phyloP scores from a whole-genome alignment of 2,797 vertebrate genomes.

The Heliangelus exortis region DNA sequence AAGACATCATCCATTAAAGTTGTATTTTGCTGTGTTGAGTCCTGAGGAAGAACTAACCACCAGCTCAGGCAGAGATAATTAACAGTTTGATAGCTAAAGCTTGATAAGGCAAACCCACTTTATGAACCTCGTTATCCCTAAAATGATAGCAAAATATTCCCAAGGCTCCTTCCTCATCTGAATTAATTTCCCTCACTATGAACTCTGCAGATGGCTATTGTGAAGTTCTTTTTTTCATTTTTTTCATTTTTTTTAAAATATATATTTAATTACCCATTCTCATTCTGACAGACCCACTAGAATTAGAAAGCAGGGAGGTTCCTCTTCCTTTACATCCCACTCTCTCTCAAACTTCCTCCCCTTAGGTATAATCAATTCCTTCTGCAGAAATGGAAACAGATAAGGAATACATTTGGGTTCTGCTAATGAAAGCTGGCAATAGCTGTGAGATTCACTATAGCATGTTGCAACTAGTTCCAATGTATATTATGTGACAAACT shows the following conservation, averaged over 20 bases:
- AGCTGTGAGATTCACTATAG: not conserved
- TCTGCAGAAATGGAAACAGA: not conserved
- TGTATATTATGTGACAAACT: not conserved
- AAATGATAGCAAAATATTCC: not conserved
- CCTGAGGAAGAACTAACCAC: not conserved
- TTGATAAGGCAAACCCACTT: not conserved
- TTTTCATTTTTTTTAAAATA: not conserved
- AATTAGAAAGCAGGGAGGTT: not conserved
- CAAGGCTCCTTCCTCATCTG: not conserved
- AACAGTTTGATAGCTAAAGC: not conserved
- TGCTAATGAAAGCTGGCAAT: not conserved
- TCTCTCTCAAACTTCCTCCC: no score
- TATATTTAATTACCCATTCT: not conserved
- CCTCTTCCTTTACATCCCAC: not conserved
- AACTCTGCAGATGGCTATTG: not conserved
- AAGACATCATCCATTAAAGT: not conserved
- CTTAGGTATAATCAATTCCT: not conserved
- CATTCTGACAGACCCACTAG: not conserved
- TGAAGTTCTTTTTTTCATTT: not conserved
- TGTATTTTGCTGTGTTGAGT: not conserved
- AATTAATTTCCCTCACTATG: not conserved
- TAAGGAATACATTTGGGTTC: not conserved
- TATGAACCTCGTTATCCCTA: not conserved
- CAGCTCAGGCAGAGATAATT: not conserved
- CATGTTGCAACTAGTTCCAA: not conserved